phyloP scores from a whole-genome alignment of 2,888 invertebrate species.

The Rhabditoides inermis region DNA sequence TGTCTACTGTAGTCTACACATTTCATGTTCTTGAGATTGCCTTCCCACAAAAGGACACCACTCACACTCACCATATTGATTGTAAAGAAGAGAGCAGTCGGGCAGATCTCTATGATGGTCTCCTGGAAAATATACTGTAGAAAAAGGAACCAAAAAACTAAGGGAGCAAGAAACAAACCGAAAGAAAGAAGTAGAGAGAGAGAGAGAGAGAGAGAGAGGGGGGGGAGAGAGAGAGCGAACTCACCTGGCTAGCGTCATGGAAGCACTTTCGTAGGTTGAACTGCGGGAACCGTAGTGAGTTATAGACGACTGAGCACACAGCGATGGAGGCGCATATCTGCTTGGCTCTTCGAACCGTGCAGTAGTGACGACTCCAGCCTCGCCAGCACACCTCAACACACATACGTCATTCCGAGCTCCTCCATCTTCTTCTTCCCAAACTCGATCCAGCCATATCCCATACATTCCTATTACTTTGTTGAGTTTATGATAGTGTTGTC shows the following conservation, averaged over 20 bases:
- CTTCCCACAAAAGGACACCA: too few relatives aligned
- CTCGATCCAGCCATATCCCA: background rate
- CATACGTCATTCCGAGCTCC: background rate
- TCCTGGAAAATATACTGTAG: too few relatives aligned
- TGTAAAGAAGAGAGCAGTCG: constrained; percentile 45
- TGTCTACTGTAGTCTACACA: too few relatives aligned
- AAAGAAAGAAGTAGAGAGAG: too few relatives aligned
- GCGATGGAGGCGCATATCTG: constrained; percentile 36
- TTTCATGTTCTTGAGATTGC: too few relatives aligned
- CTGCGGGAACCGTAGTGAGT: constrained; percentile 50
- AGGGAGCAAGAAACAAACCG: too few relatives aligned
- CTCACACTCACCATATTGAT: constrained; percentile 49
- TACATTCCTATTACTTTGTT: background rate
- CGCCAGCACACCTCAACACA: constrained; percentile 43
- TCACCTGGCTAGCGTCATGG: constrained; percentile 41
- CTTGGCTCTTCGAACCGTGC: constrained; percentile 40
- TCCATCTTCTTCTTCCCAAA: background rate
- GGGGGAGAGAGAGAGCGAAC: background rate
- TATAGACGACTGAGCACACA: constrained; percentile 42
- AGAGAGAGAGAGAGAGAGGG: too few relatives aligned
- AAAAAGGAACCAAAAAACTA: too few relatives aligned
- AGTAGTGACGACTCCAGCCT: constrained; percentile 25
- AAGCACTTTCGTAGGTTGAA: constrained; percentile 48
- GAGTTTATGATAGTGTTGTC: too few relatives aligned
- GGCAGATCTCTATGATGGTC: constrained; percentile 50